Evolutionary conservation across 30 jellyfish, hydroid and myxozoan species (phyloP).

Genomic region (Chrysaora quinquecirrha): DNA sequence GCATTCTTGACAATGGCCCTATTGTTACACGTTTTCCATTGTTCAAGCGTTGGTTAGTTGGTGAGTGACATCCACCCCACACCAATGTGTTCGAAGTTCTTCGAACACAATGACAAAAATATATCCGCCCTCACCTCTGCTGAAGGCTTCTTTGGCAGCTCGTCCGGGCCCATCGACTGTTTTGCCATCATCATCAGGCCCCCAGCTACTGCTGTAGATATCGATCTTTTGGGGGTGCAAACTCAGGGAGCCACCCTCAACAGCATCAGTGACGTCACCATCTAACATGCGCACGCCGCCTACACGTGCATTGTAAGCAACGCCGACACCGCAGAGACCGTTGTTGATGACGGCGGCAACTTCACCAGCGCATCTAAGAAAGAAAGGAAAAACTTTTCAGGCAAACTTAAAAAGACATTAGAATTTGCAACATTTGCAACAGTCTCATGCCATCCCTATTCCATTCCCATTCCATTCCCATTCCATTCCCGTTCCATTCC

Average conservation of each 20-base stretch:
- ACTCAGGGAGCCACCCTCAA: conserved; percentile 90
- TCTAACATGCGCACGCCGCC: conserved; percentile 97
- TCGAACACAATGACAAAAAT: too few relatives aligned
- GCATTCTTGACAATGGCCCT: too few relatives aligned
- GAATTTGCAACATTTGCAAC: too few relatives aligned
- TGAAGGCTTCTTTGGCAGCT: conserved; percentile 72
- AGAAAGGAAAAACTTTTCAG: too few relatives aligned
- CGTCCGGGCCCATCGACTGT: conserved; percentile 98
- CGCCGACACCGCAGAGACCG: conserved; percentile 91
- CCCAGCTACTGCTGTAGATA: conserved; percentile 96
- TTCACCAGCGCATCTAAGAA: conserved; percentile 94
- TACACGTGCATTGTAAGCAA: conserved; percentile 84
- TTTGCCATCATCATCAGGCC: conserved; percentile 96
- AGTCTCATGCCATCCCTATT: too few relatives aligned
- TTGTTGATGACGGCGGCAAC: conserved; percentile 86
- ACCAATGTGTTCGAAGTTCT: too few relatives aligned
- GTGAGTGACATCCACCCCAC: too few relatives aligned
- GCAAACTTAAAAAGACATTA: too few relatives aligned
- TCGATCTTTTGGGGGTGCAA: conserved; percentile 78
- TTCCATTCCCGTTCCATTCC: too few relatives aligned
- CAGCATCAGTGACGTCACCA: conserved; percentile 96
- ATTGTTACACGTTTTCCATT: too few relatives aligned
- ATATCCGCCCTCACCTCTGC: conserved; percentile 40
- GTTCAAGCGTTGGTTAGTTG: too few relatives aligned
- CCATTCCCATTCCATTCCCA: too few relatives aligned